phyloP scores from a whole-genome alignment of 2,797 vertebrate genomes.

The Sebastes trivittatus region DNA sequence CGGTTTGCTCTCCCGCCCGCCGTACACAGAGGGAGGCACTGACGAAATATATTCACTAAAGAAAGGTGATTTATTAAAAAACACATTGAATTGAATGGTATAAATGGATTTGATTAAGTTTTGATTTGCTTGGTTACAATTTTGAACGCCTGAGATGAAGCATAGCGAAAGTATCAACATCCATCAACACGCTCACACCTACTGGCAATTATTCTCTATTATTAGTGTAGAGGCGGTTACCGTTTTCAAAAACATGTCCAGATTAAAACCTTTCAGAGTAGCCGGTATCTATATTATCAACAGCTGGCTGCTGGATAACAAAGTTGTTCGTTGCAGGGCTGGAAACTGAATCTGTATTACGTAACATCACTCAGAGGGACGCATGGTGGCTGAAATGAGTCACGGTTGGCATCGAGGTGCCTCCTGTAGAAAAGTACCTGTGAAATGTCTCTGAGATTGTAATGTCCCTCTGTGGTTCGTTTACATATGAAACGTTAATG shows the following conservation, averaged over 20 bases:
- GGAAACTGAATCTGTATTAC: not conserved
- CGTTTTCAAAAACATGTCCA: not conserved
- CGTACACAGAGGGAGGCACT: too few species aligned
- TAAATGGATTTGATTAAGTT: not conserved
- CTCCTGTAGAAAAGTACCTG: not conserved
- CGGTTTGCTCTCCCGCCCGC: too few species aligned
- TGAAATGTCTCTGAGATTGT: not conserved
- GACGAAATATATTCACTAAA: too few species aligned
- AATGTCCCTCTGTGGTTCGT: not conserved
- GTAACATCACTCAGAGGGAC: not conserved
- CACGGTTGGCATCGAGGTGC: not conserved
- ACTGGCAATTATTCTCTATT: not conserved
- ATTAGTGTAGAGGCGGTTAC: not conserved
- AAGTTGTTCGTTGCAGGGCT: not conserved
- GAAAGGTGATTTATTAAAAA: too few species aligned
- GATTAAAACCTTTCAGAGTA: not conserved
- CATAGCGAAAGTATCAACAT: not conserved
- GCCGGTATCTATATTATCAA: not conserved
- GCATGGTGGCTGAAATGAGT: slow-evolving; percentile 11
- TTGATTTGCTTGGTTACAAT: not conserved
- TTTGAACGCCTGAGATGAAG: not conserved
- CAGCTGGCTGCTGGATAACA: not conserved
- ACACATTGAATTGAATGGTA: not conserved
- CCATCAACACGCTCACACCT: not conserved
- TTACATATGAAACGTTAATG: not conserved